Percentiles rank a stretch among this genome's conserved stretches.
Conservation (phyloP, 1,140 invertebrate species). For the Argopecten irradians region DNA sequence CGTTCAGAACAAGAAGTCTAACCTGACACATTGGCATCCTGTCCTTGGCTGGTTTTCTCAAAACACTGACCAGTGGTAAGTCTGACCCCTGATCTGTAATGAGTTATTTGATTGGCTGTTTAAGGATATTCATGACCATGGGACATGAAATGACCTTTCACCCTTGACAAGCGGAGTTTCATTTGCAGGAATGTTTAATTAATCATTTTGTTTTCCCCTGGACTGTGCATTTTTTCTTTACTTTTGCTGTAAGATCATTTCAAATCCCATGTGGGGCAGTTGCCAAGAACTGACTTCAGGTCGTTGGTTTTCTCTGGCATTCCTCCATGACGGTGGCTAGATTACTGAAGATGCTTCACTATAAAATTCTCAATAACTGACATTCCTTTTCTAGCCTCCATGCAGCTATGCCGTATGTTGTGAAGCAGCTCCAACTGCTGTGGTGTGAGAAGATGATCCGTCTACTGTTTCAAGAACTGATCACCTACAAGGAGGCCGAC, state of each 20-base stretch:
- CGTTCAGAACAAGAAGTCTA: constrained; percentile 90
- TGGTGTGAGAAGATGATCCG: constrained; percentile 87
- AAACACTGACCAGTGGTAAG: constrained; percentile 83
- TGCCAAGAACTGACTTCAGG: too few relatives aligned
- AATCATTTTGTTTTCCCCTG: too few relatives aligned
- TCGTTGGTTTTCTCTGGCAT: neutral
- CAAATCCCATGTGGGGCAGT: too few relatives aligned
- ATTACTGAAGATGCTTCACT: too few relatives aligned
- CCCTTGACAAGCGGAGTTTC: too few relatives aligned
- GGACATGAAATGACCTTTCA: too few relatives aligned
- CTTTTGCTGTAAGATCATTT: too few relatives aligned
- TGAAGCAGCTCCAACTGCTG: constrained; percentile 88
- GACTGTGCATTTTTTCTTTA: too few relatives aligned
- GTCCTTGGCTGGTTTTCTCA: constrained; percentile 98
- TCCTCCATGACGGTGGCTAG: neutral
- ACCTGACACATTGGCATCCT: constrained; percentile 97
- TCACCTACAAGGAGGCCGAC: constrained; percentile 64
- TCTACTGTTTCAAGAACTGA: constrained; percentile 78
- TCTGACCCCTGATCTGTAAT: neutral
- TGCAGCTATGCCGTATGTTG: constrained; percentile 87
- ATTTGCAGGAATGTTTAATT: too few relatives aligned
- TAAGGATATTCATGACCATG: too few relatives aligned
- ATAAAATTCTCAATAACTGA: too few relatives aligned
- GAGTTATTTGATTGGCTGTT: too few relatives aligned
- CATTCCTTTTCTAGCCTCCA: constrained; percentile 82